A percentile compares a stretch with the other conserved stretches of the same genome.
Conservation (phyloP, 1,140 invertebrate species). For the Dinothrombium tinctorium region DNA sequence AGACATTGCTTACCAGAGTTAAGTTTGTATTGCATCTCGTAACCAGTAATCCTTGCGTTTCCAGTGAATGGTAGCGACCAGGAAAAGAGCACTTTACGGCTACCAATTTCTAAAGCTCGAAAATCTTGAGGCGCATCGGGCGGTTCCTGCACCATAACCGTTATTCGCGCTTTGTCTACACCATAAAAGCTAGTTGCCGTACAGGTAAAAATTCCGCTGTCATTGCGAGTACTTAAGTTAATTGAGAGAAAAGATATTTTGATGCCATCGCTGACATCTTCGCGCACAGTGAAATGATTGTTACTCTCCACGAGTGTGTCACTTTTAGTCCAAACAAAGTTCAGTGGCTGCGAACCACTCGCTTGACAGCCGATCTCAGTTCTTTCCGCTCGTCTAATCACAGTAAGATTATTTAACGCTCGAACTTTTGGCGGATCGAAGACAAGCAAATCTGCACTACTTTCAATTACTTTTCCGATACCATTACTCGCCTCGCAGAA, state of each 20-base stretch:
- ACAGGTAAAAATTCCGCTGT: slow-evolving; percentile 18
- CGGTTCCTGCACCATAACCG: slow-evolving; percentile 21
- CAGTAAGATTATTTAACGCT: slow-evolving; percentile 6
- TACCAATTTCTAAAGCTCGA: slow-evolving; percentile 13
- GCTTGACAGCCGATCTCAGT: slow-evolving; percentile 14
- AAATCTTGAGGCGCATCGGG: slow-evolving; percentile 15
- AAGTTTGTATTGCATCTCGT: slow-evolving; percentile 11
- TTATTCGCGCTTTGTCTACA: slow-evolving; percentile 18
- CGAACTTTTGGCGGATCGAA: slow-evolving; percentile 16
- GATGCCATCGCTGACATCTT: slow-evolving; percentile 2
- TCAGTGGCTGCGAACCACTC: slow-evolving; percentile 41
- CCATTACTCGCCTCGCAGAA: slow-evolving; percentile 27
- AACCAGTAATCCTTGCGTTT: slow-evolving; percentile 16
- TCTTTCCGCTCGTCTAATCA: slow-evolving; percentile 11
- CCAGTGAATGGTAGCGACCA: slow-evolving; percentile 16
- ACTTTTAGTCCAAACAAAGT: slow-evolving; percentile 50
- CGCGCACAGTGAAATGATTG: not conserved
- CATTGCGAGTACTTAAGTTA: slow-evolving; percentile 12
- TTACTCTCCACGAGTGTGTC: slow-evolving; percentile 31
- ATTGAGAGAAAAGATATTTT: slow-evolving; percentile 1
- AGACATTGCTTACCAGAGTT: not conserved
- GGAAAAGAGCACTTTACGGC: slow-evolving; percentile 12
- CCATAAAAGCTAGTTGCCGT: slow-evolving; percentile 1
- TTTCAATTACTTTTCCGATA: slow-evolving; percentile 24
- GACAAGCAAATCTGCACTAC: slow-evolving; percentile 24